Evolutionary conservation across 1,140 invertebrate genomes (phyloP), one percentile per base, ranked within the genome.

Genomic region (Mamestra configurata): DNA sequence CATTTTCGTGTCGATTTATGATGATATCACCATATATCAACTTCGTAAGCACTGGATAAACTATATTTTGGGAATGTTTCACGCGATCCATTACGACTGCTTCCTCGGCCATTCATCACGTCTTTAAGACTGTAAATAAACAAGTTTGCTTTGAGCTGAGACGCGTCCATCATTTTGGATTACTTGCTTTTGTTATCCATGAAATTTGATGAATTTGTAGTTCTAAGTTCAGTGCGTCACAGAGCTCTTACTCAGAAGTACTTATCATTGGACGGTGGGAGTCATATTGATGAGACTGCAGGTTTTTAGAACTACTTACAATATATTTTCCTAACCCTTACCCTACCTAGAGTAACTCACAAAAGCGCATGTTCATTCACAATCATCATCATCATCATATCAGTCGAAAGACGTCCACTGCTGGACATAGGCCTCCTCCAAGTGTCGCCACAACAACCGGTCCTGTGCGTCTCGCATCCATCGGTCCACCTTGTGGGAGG

Each of bases 1-100:
- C 37, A 70, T 70, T 70, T 70, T 24, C 8, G 5, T 49, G 20
- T 46, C 5, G 43, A 70, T 70, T 70, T 70, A 70, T 43, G n/a
- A 64, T 24, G 10, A 37, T 68, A 24, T 68, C 22, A 13, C 27
- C 5, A 8, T 49, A 31, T 27, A 49, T 70, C 66, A 49, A 6
- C 31, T 66, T 40, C 10, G 40, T 66, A 22, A 35, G 10, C 22
- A 46, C 24, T 31, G 24, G 22, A 55, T 49, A 35, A 55, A 55
- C 49, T 24, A 55, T 53, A 72, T 72, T 53, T 72, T 72, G 4
- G 24, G 55, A 55, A 20, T 72, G 31, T 72, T 53, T 72, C 40
- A 43, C 6, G 40, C 22, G 27, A 72, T 72, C 31, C 49, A 55
- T 55, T 53, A 55, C 13, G 13, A 2, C 27, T 53, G 46, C 46